Conservation (phyloP, 2,888 invertebrate genomes). For the Herminia tarsipennalis region DNA sequence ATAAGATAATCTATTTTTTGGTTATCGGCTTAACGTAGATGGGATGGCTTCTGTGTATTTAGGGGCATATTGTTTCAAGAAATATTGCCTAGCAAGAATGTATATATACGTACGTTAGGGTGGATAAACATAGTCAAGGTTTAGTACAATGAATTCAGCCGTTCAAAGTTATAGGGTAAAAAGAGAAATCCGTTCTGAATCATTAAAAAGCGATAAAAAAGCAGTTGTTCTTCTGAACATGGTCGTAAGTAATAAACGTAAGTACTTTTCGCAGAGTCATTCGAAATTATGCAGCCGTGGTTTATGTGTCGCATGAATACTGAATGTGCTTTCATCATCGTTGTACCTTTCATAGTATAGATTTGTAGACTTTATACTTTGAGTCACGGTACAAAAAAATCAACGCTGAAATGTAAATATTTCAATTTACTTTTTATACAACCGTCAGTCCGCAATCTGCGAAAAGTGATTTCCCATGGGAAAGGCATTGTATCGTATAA, state of each 20-base stretch:
- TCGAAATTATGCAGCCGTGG: conserved; percentile 21
- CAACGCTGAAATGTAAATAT: conserved; percentile 7
- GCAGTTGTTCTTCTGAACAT: conserved; percentile 22
- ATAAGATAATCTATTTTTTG: no score
- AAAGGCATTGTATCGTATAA: conserved; percentile 10
- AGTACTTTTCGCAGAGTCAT: conserved; percentile 31
- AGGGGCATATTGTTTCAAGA: no score
- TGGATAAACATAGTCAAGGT: no score
- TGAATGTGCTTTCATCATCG: conserved; percentile 24
- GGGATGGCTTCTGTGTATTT: no score
- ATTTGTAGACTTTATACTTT: no score
- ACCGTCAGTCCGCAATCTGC: conserved; percentile 7
- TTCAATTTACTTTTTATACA: conserved; percentile 7
- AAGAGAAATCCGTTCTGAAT: conserved; percentile 9
- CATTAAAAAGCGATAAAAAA: conserved; percentile 29
- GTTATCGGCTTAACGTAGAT: no score
- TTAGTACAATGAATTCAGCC: no score
- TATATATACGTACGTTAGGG: no score
- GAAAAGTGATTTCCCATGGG: conserved; percentile 14
- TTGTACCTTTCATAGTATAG: conserved; percentile 21
- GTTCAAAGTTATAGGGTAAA: background rate
- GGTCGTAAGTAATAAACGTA: conserved; percentile 25
- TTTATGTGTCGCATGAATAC: conserved; percentile 17
- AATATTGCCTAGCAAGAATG: no score
- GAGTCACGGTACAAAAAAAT: background rate